Base-by-base conservation (phyloP, 2,113 vertebrate species). In the Columba janthina region DNA sequence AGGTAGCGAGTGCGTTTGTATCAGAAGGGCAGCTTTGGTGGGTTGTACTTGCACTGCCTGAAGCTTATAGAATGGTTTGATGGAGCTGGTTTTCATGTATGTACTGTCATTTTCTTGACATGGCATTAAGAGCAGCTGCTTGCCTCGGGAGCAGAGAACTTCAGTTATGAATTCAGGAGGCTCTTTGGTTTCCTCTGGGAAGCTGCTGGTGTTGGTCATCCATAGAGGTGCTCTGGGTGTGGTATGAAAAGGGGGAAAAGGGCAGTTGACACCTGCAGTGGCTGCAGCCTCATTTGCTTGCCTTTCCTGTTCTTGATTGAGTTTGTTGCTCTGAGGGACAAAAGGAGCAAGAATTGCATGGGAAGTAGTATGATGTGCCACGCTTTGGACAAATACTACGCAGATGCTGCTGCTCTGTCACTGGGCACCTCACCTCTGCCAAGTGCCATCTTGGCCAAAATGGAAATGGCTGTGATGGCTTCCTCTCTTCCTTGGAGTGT, bases 281-380 rank as follows among this genome's bases (percentile, higher is more conserved):
- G 36, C 69, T 61, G 15, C 40, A 66, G 50, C 38, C 57, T 57
- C 7, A 0, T 71, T 81, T 72, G 62, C 80, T 70, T 72, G 84
- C 40, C 51, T 88, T 91, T 80, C 65, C 64, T 93, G 69, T 48
- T 94, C 91, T 92, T 95, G 44, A 62, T 82, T 89, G 73, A 79
- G 65, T 78, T 91, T 3, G 4, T 72, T 53, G 50, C 70, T 69
- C 17, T n/a, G 19, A 4, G 54, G n/a, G 18, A 24, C 60, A 42
- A 80, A 83, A 84, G 38, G 48, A 83, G 53, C 11, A 46, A 71
- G 56, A 50, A 46, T n/a, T 78, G 6, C 31, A 38, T 46, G 24
- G 44, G 53, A 65, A 71, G 34, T 50, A 72, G 32, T 60, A 20
- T 10, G 29, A 42, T 17, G 40, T 81, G 85, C 66, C 0, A 10